These are phyloP conservation scores for Watsonalla cultraria DNA, from an alignment of 2,888 invertebrate genomes.

Conservation along the genomic window DNA sequence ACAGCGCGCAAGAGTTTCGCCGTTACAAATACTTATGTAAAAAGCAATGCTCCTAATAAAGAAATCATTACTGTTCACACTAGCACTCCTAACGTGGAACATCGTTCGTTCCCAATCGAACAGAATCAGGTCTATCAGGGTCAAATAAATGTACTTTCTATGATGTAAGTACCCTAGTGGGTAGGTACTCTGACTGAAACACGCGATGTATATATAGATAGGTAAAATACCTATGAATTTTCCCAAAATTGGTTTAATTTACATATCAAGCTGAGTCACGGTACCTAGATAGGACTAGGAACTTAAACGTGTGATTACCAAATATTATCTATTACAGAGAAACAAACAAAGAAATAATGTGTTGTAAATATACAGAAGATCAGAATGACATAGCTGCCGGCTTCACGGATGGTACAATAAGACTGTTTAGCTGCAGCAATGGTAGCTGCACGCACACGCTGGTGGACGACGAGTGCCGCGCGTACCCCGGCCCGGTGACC, in stretches of 20 bases:
- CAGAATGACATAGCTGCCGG: constrained; percentile 79
- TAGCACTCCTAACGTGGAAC: constrained; percentile 53
- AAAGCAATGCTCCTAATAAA: constrained; percentile 37
- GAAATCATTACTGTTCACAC: constrained; percentile 60
- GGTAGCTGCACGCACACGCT: constrained; percentile 69
- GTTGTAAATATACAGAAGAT: constrained; percentile 81
- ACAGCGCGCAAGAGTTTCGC: constrained; percentile 49
- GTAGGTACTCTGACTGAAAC: neutral
- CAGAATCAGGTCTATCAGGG: constrained; percentile 61
- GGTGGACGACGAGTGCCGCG: constrained; percentile 73
- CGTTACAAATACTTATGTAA: constrained; percentile 33
- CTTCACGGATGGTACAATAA: constrained; percentile 78
- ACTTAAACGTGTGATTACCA: neutral
- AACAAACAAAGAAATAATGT: constrained; percentile 73
- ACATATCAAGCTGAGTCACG: too few relatives aligned
- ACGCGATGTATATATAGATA: neutral
- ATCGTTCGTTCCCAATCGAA: constrained; percentile 40
- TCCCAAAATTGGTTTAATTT: too few relatives aligned
- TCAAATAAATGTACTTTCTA: constrained; percentile 60
- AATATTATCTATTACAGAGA: constrained; percentile 50
- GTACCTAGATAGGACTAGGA: too few relatives aligned
- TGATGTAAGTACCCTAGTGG: constrained; percentile 44
- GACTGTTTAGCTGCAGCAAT: constrained; percentile 71
- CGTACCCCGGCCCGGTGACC: constrained; percentile 78
- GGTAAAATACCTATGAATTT: neutral